phyloP scores from a whole-genome alignment of 2,113 vertebrate species.

The Alectura lathami region DNA sequence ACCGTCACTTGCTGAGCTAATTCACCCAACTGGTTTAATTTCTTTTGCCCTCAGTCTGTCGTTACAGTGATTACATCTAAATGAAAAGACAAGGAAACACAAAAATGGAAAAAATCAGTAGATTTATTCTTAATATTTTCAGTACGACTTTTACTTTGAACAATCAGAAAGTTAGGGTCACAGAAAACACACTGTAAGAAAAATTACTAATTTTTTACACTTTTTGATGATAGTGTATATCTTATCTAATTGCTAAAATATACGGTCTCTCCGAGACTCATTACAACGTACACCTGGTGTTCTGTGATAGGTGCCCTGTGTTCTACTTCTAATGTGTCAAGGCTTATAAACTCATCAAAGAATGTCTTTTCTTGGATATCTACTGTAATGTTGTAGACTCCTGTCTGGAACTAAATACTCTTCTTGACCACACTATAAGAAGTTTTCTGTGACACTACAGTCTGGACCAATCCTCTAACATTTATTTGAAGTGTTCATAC shows the following conservation, averaged over 20 bases:
- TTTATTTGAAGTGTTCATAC: neutral
- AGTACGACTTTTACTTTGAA: neutral
- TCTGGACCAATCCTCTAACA: neutral
- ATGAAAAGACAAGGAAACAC: conserved; percentile 33
- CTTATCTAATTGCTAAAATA: neutral
- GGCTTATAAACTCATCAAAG: neutral
- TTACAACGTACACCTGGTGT: neutral
- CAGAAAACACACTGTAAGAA: neutral
- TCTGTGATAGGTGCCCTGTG: neutral
- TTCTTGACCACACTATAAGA: rapidly evolving
- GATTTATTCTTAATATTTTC: neutral
- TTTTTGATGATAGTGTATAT: neutral
- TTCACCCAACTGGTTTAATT: conserved; percentile 57
- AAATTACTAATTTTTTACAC: neutral
- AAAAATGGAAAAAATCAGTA: neutral
- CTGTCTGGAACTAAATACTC: neutral
- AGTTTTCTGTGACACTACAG: neutral
- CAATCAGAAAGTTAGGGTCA: neutral
- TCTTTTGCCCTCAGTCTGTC: conserved; percentile 29
- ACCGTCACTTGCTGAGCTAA: conserved; percentile 31
- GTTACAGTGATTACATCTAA: conserved; percentile 22
- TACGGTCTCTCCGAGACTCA: neutral
- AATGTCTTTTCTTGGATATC: neutral
- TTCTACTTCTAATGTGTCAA: neutral
- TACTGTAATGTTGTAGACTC: neutral